Evolutionary conservation across 35 echinoderm and acorn worm species (phyloP), one percentile per base, ranked within the genome.

Genomic region (Amphiura filiformis): DNA sequence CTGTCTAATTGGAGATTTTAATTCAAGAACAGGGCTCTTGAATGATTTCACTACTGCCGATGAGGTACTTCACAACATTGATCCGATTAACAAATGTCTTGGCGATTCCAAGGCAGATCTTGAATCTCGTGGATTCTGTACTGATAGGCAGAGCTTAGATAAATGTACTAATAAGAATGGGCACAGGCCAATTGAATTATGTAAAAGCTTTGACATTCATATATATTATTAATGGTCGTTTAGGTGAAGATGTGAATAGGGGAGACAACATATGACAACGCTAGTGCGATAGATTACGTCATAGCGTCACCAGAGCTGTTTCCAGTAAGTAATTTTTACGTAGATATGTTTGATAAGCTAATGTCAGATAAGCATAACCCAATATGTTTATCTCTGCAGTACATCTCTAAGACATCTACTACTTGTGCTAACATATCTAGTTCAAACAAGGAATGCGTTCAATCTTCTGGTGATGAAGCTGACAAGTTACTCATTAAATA

Each of bases 281-380:
- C 57, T 35, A 85, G 83, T 65, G 31, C 15, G 13, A 85, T 85
- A 17, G 83, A 85, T 85, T 85, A 85, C 41, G 83, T 14, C 33
- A 31, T 85, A 32, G 56, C 37, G 34, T 85, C 56, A 17, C 57
- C 83, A 15, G 56, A 65, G 3, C 31, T 57, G 36, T 85, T 85
- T 65, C 34, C 57, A 3, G 32, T 11, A 33, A 61, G 31, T 35
- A 39, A 85, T 64, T 85, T 85, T 37, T 34, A 32, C 65, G 83
- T 85, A 20, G 83, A 85, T 37, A 85, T 37, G 20, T 85, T 85
- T 65, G 83, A 85, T 65, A 85, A 85, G 36, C 20, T 83, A 13
- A 1, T 85, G 83, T 85, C 83, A 65, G 83, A 85, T 70, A 70
- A 85, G 65, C 83, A 85, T 52, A 61, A 57, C 56, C 83, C 83